Evolutionary conservation across 2,113 vertebrate species (phyloP).

Genomic region (Polypterus senegalus): DNA sequence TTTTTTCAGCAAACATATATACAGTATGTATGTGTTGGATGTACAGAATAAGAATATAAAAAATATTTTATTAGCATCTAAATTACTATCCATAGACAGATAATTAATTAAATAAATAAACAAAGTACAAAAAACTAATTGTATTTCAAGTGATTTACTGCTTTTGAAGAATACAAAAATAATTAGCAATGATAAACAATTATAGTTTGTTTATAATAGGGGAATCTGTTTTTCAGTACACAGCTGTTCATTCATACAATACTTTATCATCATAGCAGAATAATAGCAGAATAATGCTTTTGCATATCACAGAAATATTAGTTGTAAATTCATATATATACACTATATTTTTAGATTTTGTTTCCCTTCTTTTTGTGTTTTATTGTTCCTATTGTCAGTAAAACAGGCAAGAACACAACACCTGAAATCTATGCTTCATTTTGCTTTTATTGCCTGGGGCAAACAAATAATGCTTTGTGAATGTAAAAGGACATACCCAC

Average conservation of each 20-base stretch:
- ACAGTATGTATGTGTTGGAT: too few species aligned
- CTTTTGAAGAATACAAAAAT: slow-evolving; percentile 21
- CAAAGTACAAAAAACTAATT: background rate
- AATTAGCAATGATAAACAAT: slow-evolving; percentile 14
- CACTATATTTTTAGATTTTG: too few species aligned
- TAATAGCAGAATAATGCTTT: slow-evolving; percentile 18
- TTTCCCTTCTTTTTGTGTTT: slow-evolving; percentile 24
- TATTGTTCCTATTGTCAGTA: slow-evolving; percentile 31
- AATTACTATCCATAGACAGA: background rate
- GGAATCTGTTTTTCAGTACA: slow-evolving; percentile 18
- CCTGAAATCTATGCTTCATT: slow-evolving; percentile 12
- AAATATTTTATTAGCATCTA: too few species aligned
- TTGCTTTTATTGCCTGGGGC: background rate
- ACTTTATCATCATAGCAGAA: background rate
- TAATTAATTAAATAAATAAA: background rate
- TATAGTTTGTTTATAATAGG: slow-evolving; percentile 39
- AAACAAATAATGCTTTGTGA: background rate
- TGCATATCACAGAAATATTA: slow-evolving; percentile 43
- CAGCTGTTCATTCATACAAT: slow-evolving; percentile 18
- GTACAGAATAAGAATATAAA: too few species aligned
- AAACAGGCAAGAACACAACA: slow-evolving; percentile 21
- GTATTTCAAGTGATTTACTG: slow-evolving; percentile 34
- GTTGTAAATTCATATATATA: slow-evolving; percentile 23
- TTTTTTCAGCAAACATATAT: too few species aligned
- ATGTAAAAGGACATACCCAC: background rate